Base-by-base conservation (phyloP, 2,113 vertebrate genomes). In the Orycteropus afer region DNA sequence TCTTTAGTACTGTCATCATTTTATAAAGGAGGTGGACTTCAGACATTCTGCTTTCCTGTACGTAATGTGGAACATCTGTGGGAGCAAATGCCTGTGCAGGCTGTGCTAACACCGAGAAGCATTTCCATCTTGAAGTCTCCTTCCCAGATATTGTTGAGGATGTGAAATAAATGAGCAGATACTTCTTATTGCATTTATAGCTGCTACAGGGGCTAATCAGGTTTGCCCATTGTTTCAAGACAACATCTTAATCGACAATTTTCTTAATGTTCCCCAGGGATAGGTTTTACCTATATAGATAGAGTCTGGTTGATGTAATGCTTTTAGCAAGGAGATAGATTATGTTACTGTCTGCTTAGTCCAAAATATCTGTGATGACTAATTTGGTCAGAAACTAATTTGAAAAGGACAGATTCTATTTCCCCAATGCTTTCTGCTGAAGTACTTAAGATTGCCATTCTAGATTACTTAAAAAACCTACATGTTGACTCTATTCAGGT, bases 11-110 rank as follows among this genome's bases (percentile, higher is more conserved):
- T 20, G 0, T 55, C 95, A 69, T 61, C 84, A 55, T 63, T 87
- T 51, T 34, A 13, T 42, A 79, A 76, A n/a, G 10, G 69, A 88
- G 88, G 22, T 77, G 57, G 73, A 45, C 45, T 93, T 79, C 81
- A 59, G 77, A 73, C 63, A 37, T 74, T 84, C 88, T 87, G 40
- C 37, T 91, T 86, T 87, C n/a, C 92, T 61, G n/a, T 85, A 67
- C 81, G 32, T 82, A 91, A 86, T 86, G 42, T 25, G 47, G 92
- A 94, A 89, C 93, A 96, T 83, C 90, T 89, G 88, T 89, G 55
- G 45, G n/a, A 94, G 76, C 87, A 78, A 94, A 79, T 71, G 77
- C 78, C 78, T 53, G 42, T 51, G 65, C 37, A 79, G 73, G 37
- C 83, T 80, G 53, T 47, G 29, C 34, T 61, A 91, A 89, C 89